phyloP scores from a whole-genome alignment of 1,140 invertebrate species.

The Tetramorium parvispinum region DNA sequence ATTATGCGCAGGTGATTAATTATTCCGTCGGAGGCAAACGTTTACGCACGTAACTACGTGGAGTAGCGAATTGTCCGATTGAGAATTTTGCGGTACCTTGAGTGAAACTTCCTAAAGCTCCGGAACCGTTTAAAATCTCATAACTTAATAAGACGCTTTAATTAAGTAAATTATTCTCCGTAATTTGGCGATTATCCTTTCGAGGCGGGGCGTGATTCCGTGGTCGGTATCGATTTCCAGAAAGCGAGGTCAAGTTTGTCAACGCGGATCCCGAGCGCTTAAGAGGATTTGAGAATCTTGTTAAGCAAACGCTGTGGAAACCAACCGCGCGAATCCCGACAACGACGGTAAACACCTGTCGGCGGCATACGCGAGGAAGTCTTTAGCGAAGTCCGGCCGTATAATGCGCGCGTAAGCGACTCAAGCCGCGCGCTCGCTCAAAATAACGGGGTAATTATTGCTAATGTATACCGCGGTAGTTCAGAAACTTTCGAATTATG shows the following conservation, averaged over 20 bases:
- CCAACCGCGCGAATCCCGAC: conserved; percentile 81
- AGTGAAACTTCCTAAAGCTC: not conserved
- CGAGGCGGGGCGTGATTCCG: conserved; percentile 1
- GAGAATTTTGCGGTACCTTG: not conserved
- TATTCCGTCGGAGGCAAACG: conserved; percentile 60
- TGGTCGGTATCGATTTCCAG: conserved; percentile 40
- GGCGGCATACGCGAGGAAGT: conserved; percentile 36
- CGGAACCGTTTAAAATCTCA: not conserved
- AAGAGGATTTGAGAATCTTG: conserved; percentile 83
- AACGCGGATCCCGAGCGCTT: conserved; percentile 71
- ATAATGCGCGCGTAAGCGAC: conserved; percentile 42
- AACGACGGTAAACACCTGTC: conserved; percentile 69
- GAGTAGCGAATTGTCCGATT: conserved; percentile 52
- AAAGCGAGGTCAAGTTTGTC: conserved; percentile 78
- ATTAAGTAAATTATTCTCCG: not conserved
- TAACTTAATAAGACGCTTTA: not conserved
- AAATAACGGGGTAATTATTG: conserved; percentile 49
- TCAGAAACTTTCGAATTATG: conserved; percentile 27
- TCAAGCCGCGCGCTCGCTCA: conserved; percentile 3
- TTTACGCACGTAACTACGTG: conserved; percentile 59
- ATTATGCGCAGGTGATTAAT: conserved; percentile 70
- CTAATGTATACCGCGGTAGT: conserved; percentile 20
- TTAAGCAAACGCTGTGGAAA: conserved; percentile 81
- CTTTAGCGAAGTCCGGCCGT: conserved; percentile 42
- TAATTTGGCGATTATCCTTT: not conserved